Conservation (phyloP, 2,113 vertebrate species). For the Rousettus leschenaultii region DNA sequence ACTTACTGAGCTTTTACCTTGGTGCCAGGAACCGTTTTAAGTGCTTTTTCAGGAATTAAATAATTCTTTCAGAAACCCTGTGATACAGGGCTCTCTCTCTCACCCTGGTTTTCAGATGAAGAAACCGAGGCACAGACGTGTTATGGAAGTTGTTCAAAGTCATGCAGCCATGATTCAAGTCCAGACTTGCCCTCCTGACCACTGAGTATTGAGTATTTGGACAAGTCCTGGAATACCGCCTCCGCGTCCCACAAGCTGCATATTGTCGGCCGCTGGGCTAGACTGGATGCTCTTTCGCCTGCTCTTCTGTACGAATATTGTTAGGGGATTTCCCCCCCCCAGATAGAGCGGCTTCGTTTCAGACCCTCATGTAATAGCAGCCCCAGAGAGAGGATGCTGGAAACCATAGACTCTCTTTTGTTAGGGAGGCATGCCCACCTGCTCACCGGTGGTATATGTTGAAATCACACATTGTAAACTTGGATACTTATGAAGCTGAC, state of each 20-base stretch:
- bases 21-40: fast-evolving
- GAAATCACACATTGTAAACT: fast-evolving
- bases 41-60: background rate
- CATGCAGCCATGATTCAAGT: background rate
- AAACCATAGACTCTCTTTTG: background rate
- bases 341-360: background rate
- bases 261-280: background rate
- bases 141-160: background rate
- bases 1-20: fast-evolving
- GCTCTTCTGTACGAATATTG: fast-evolving
- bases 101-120: background rate
- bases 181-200: background rate
- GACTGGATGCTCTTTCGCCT: fast-evolving
- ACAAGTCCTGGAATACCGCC: background rate
- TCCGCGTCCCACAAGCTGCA: fast-evolving
- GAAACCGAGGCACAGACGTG: background rate
- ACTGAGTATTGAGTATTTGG: background rate
- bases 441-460: fast-evolving
- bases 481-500: fast-evolving
- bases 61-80: background rate
- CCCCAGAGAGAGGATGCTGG: background rate
- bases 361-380: background rate
- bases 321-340: fast-evolving
- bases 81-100: background rate
- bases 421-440: background rate